Evolutionary conservation across 2,113 vertebrate species (phyloP).

Genomic region (Falcunculus frontatus): DNA sequence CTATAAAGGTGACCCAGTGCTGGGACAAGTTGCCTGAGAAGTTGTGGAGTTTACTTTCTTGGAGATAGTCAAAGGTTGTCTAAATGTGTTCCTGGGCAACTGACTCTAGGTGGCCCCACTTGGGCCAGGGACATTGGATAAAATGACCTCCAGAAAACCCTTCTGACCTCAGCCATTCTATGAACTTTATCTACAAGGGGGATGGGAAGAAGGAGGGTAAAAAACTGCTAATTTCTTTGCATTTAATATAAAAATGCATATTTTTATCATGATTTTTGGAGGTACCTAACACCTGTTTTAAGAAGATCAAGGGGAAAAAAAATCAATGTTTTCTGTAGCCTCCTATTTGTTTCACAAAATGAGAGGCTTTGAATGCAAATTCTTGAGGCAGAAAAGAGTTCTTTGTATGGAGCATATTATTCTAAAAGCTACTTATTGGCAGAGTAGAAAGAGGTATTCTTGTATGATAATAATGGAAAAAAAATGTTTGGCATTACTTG

Average conservation of each 20-base stretch:
- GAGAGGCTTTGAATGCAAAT: not conserved
- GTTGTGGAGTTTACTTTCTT: not conserved
- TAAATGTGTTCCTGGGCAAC: not conserved
- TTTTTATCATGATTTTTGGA: not conserved
- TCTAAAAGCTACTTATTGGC: not conserved
- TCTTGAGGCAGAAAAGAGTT: not conserved
- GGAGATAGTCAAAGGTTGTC: not conserved
- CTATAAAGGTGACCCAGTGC: not conserved
- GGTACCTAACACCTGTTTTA: not conserved
- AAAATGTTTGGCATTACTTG: not conserved
- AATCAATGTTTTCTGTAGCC: not conserved
- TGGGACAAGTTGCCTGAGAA: not conserved
- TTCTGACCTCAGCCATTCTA: not conserved
- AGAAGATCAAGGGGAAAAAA: not conserved
- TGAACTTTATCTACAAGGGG: not conserved
- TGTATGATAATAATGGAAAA: not conserved
- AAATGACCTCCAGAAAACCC: not conserved
- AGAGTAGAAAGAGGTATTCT: not conserved
- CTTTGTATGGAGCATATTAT: not conserved
- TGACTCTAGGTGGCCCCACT: not conserved
- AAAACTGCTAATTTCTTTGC: not conserved
- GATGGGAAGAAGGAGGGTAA: fast-evolving
- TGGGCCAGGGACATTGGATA: not conserved
- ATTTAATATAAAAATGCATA: not conserved
- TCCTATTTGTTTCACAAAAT: not conserved